Evolutionary conservation across 2,113 vertebrate species (phyloP), one percentile per base, ranked within the genome.

Genomic region (Dipodomys ordii): DNA sequence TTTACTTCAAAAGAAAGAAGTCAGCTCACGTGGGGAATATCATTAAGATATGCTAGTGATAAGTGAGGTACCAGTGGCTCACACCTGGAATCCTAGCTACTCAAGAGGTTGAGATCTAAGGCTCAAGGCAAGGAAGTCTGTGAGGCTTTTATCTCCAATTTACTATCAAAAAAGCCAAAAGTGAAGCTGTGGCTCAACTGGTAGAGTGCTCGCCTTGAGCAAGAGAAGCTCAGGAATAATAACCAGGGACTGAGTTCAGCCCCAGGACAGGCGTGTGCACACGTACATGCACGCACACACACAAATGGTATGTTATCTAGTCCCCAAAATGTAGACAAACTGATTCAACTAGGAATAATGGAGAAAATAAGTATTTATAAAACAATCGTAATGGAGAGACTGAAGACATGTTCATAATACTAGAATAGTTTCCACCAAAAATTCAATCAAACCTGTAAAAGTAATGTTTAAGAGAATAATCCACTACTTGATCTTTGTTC

Each of bases 1-100:
- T 72, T 89, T 71, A 44, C n/a, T 90, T 92, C 73, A 72, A 88
- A 94, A 82, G 35, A 44, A 88, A 84, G 57, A 35, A 67, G 25
- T 39, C 28, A 88, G 53, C 39, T 49, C 81, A 73, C 64, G 25
- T 68, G 44, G 82, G 39, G 46, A 86, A 49, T n/a, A 18, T 77
- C 62, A 94, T 64, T 64, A 72, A 62, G 65, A 87, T 20, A 83
- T 16, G 23, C 23, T 57, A 35, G 12, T 6, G 67, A 57, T 57
- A 57, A 57, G 53, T 57, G 16, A 57, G 15, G 53, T 57, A 57
- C 13, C 53, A 57, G 53, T 57, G 53, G 12, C 53, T 18, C 53
- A 57, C 12, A 57, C 53, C 53, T 53, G 49, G 8, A 53, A 53
- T 53, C 49, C 49, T 53, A 53, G 12, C 49, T 53, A 53, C 12